Evolutionary conservation across 2,797 vertebrate genomes (phyloP), one percentile per base, ranked within the genome.

Genomic region (Cichlasoma orientale): DNA sequence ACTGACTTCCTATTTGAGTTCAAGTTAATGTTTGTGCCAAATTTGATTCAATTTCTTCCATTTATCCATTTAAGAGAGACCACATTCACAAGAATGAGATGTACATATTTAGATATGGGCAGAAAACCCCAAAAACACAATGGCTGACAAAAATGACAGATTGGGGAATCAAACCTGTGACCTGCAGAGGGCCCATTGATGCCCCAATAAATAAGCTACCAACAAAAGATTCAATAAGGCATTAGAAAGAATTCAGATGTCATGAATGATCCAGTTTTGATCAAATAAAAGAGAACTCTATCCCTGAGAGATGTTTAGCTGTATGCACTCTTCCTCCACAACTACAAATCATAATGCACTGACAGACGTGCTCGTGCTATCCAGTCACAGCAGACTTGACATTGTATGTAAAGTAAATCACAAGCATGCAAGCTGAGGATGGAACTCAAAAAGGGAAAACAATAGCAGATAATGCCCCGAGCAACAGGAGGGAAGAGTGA

Each of bases 381-480:
- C 8, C 19, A 52, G 27, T 55, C 13, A 25, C 44, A 36, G 16
- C 25, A 36, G 10, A 41, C 23, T n/a, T 18, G n/a, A 29, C 8
- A 33, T 3, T 29, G 57, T 16, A n/a, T 41, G 41, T 76, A 75
- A 44, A 82, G 70, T 56, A 73, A 77, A 79, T 33, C 86, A 66
- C 56, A 84, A 79, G 75, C 78, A 83, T 77, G 79, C 72, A 25
- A 58, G 44, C 27, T 52, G 25, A 59, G 82, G 77, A 69, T 7
- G 23, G 47, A 75, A 55, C 53, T 66, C 52, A 73, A 78, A 81
- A 72, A 84, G 44, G 54, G 66, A 54, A 59, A 80, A 79, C 77
- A 88, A 88, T 66, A 69, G 79, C 50, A 4, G 56, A 70, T 72
- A 85, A 86, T 56, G 44, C 85, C 75, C 77, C 13, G 53, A 75